Evolutionary conservation across 2,797 vertebrate species (phyloP).

Genomic region (Macropodus opercularis): DNA sequence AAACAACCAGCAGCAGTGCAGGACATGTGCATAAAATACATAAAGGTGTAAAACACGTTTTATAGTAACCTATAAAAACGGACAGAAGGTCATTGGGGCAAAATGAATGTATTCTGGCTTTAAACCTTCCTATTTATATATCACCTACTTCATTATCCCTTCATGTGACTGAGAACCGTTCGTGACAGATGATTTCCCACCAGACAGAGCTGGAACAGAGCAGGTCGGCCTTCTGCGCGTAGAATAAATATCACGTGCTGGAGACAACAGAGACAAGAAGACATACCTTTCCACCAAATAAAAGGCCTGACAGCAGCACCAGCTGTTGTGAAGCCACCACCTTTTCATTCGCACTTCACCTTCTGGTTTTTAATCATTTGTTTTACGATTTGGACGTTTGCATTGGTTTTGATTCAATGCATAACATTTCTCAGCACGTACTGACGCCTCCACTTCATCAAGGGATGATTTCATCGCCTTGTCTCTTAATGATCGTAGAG

Average conservation of each 20-base stretch:
- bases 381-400: not conserved
- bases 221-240: slow-evolving; percentile 18
- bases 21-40: too few species aligned
- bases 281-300: slow-evolving; percentile 68
- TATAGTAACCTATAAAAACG: too few species aligned
- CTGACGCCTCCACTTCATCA: too few species aligned
- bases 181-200: slow-evolving; percentile 26
- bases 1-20: not conserved
- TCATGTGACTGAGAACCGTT: slow-evolving; percentile 32
- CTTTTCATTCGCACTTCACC: slow-evolving; percentile 41
- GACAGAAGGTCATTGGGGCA: too few species aligned
- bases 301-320: slow-evolving; percentile 48
- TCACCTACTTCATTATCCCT: slow-evolving; percentile 13
- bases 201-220: slow-evolving; percentile 24
- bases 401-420: not conserved
- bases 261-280: slow-evolving; percentile 16
- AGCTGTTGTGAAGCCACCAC: slow-evolving; percentile 54
- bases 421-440: too few species aligned
- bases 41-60: too few species aligned
- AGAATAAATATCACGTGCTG: slow-evolving; percentile 68
- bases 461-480: too few species aligned
- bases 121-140: too few species aligned
- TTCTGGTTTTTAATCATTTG: not conserved
- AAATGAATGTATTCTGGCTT: too few species aligned
- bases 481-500: too few species aligned